Base-by-base conservation (phyloP, 2,888 invertebrate genomes). In the Tetranychus truncatus region DNA sequence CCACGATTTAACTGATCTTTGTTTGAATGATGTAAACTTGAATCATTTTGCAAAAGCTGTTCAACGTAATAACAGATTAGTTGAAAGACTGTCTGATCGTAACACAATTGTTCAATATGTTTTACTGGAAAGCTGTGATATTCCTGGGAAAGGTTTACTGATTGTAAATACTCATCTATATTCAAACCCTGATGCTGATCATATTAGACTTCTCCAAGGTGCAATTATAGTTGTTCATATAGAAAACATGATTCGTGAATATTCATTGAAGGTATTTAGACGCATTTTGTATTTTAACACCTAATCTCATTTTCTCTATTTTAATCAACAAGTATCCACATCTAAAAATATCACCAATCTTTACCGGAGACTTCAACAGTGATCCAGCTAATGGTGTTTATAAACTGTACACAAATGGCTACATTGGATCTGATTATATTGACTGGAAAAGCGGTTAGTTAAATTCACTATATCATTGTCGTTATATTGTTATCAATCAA, bases 321-420 rank as follows among this genome's bases (percentile, higher is more conserved):
- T 66, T 34, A 5, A 34, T 34, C 34, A 34, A 34, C 34, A 34
- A 55, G 55, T 55, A 6, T 55, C 55, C 55, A 15, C 80, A 82
- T 0, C 80, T 82, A n/a, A 82, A 84, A 65, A 84, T 91, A 45
- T 87, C 89, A 1, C 80, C 92, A 1, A 82, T 95, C 75, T 87
- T 93, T 79, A 91, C 92, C 83, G 96, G 96, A 0, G 96, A 96
- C 82, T 94, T 95, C 80, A 96, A 96, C 82, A 92, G 91, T 82
- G 87, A 87, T 1, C 93, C 94, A 0, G 87, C 88, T 74, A 89
- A 89, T 82, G 92, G 91, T 0, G 88, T 93, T 80, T 91, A 88
- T 82, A 86, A 89, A 80, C 84, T 92, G 74, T 88, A 91, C 83
- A 90, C 89, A 0, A 86, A 87, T 67, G 89, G 89, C 75, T 80